phyloP scores from a whole-genome alignment of 2,797 vertebrate genomes.

The Pangasius djambal region DNA sequence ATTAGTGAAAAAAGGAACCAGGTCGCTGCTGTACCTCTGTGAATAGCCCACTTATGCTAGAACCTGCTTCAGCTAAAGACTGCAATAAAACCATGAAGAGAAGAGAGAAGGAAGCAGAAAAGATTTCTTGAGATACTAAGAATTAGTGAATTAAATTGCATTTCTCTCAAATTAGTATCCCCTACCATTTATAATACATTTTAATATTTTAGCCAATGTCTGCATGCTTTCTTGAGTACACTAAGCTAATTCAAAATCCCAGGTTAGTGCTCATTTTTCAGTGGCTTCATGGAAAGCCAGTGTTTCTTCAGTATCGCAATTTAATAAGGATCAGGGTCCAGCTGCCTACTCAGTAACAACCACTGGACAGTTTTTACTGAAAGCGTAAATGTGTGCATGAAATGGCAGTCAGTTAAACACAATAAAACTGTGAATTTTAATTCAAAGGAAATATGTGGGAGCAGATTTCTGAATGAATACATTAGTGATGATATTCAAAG shows the following conservation, averaged over 20 bases:
- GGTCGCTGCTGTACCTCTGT: slow-evolving; percentile 42
- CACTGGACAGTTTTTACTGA: slow-evolving; percentile 3
- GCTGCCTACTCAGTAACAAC: slow-evolving; percentile 4
- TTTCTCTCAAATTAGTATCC: slow-evolving; percentile 21
- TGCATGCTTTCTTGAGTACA: background rate
- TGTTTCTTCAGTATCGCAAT: background rate
- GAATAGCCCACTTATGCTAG: slow-evolving; percentile 58
- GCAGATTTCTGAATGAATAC: background rate
- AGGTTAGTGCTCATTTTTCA: background rate
- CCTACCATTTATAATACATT: background rate
- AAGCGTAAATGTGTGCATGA: background rate
- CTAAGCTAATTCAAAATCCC: background rate
- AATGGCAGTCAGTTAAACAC: background rate
- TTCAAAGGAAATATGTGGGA: slow-evolving; percentile 25
- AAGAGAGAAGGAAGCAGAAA: background rate
- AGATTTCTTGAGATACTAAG: background rate
- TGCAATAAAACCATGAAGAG: background rate
- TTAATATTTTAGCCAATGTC: slow-evolving; percentile 1
- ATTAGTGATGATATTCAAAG: slow-evolving; percentile 4
- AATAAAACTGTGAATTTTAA: slow-evolving; percentile 9
- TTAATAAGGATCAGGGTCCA: background rate
- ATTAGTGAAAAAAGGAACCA: slow-evolving; percentile 51
- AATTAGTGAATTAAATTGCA: background rate
- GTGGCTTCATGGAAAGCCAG: background rate
- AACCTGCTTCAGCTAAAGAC: slow-evolving; percentile 40